Evolutionary conservation across 2,888 invertebrate species (phyloP).

Genomic region (Trachelus stipa): DNA sequence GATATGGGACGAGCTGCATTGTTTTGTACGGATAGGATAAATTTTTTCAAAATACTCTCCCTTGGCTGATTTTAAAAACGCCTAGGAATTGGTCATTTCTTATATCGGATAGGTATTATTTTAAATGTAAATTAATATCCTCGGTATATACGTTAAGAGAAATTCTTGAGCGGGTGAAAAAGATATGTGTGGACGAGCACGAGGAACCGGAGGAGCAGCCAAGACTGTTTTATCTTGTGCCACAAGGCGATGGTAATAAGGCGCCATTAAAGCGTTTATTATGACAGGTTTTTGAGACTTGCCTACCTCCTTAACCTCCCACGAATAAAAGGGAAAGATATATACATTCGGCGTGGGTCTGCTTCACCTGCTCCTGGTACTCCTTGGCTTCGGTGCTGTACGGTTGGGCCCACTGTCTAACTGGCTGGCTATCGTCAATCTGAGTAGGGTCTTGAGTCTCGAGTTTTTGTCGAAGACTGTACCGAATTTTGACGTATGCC

Average conservation of each 20-base stretch:
- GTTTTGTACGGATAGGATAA: neutral
- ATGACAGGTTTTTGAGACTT: constrained; percentile 41
- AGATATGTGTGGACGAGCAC: constrained; percentile 15
- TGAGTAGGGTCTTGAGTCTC: neutral
- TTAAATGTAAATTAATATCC: neutral
- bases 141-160: neutral
- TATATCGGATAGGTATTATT: neutral
- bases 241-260: constrained; percentile 43
- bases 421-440: neutral
- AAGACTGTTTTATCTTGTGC: constrained; percentile 10
- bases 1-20: neutral
- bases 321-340: neutral
- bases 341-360: neutral
- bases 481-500: neutral
- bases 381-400: neutral
- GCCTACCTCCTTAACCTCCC: constrained; percentile 31
- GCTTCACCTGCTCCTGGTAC: constrained; percentile 2
- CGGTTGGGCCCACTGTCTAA: neutral
- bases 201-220: constrained; percentile 15
- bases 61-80: neutral
- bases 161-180: neutral
- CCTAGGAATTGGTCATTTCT: neutral
- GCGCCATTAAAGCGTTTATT: constrained; percentile 44
- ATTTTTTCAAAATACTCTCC: neutral
- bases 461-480: neutral